phyloP scores from a whole-genome alignment of 2,888 invertebrate genomes.

The Sarcophaga variegata region DNA sequence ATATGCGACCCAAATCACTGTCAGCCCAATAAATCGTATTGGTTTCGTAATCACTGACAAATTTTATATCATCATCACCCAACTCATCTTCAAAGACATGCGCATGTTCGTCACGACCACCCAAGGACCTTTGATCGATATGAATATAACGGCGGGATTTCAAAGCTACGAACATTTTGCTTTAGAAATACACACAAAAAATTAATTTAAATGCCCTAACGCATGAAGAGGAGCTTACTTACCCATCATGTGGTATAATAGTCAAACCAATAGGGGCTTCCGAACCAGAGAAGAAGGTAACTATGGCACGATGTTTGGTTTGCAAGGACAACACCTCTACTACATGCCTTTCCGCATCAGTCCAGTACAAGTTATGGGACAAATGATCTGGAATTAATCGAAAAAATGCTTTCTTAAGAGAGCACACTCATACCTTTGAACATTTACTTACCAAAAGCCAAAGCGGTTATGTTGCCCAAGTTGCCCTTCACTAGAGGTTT shows the following conservation, averaged over 20 bases:
- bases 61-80: conserved; percentile 79
- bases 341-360: conserved; percentile 85
- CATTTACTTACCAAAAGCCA: conserved; percentile 84
- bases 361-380: conserved; percentile 88
- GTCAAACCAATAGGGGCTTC: conserved; percentile 88
- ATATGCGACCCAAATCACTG: conserved; percentile 85
- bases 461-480: conserved; percentile 83
- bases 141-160: conserved; percentile 82
- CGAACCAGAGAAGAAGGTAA: conserved; percentile 84
- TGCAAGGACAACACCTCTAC: conserved; percentile 87
- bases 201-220: too few species aligned
- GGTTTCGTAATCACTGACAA: conserved; percentile 82
- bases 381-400: conserved; percentile 84
- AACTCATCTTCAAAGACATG: conserved; percentile 79
- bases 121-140: conserved; percentile 87
- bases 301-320: conserved; percentile 84
- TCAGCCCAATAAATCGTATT: conserved; percentile 87
- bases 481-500: conserved; percentile 80
- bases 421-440: not conserved
- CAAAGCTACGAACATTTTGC: conserved; percentile 86
- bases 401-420: not conserved
- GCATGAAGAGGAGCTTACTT: conserved; percentile 32
- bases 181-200: too few species aligned
- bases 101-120: conserved; percentile 83
- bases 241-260: conserved; percentile 82